A percentile compares a stretch with the other conserved stretches of the same genome.
Evolutionary conservation across 2,113 vertebrate genomes (phyloP).

Genomic region (Zapornia atra): DNA sequence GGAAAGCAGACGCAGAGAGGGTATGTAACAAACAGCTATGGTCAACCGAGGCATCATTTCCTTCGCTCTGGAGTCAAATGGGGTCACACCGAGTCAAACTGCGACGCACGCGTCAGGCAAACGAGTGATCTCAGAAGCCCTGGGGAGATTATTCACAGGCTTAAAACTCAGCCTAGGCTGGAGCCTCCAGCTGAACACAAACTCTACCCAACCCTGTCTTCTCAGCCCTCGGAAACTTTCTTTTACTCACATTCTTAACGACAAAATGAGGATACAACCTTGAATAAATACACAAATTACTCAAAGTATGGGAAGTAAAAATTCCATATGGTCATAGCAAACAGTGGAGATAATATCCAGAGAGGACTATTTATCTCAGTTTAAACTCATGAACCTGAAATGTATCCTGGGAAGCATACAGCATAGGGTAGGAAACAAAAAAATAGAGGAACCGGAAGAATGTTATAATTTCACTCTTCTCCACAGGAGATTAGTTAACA

Average conservation of each 20-base stretch:
- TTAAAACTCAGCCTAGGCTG: constrained; percentile 20
- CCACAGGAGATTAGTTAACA: neutral
- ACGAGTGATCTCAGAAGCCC: constrained; percentile 54
- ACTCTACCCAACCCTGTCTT: neutral
- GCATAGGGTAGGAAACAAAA: neutral
- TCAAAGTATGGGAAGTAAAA: neutral
- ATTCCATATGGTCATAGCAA: neutral
- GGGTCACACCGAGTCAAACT: constrained; percentile 10
- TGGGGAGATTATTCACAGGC: constrained; percentile 22
- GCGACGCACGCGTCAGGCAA: neutral
- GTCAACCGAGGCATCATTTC: constrained; percentile 29
- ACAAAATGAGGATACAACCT: neutral
- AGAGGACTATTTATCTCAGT: neutral
- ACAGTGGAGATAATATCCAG: neutral
- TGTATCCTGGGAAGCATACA: neutral
- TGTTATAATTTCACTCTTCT: neutral
- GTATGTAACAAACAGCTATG: constrained; percentile 37
- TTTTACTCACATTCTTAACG: neutral
- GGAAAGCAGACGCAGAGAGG: constrained; percentile 48
- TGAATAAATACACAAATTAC: neutral
- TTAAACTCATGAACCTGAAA: neutral
- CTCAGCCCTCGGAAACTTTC: neutral
- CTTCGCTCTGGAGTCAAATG: constrained; percentile 35
- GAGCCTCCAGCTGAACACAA: constrained; percentile 11
- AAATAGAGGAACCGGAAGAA: neutral